Percentiles rank a stretch among this genome's conserved stretches.
Evolutionary conservation across 2,797 vertebrate genomes (phyloP).

Genomic region (Fistularia tabacaria): DNA sequence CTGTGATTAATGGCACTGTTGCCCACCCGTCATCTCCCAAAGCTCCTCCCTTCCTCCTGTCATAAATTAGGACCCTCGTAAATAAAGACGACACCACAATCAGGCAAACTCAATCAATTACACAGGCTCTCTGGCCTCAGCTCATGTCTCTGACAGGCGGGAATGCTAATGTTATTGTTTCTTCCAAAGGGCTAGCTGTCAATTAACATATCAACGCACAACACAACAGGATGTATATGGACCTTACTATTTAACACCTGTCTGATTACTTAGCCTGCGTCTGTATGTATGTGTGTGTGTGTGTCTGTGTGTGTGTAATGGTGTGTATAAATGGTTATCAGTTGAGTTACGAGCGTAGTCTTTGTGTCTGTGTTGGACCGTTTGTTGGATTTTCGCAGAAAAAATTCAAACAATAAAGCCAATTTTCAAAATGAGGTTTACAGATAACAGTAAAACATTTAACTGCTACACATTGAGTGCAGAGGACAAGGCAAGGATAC

Average conservation of each 20-base stretch:
- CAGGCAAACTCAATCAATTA: conserved; percentile 95
- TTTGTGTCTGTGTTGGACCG: background rate
- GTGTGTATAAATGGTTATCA: conserved; percentile 12
- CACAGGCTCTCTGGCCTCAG: conserved; percentile 80
- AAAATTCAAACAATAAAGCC: too few relatives aligned
- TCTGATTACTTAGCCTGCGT: conserved; percentile 53
- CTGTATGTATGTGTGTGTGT: conserved; percentile 24
- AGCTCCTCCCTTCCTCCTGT: conserved; percentile 84
- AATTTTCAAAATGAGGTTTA: too few relatives aligned
- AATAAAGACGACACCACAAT: conserved; percentile 96
- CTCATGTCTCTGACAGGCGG: conserved; percentile 76
- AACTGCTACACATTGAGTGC: too few relatives aligned
- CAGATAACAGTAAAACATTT: too few relatives aligned
- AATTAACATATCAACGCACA: conserved; percentile 63
- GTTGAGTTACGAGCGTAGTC: conserved; percentile 5
- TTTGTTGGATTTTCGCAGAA: too few relatives aligned
- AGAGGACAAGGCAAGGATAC: too few relatives aligned
- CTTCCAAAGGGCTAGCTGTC: conserved; percentile 81
- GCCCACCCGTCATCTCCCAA: conserved; percentile 86
- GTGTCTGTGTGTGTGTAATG: conserved; percentile 12
- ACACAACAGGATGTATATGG: conserved; percentile 67
- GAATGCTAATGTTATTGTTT: conserved; percentile 83
- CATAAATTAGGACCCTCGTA: conserved; percentile 98
- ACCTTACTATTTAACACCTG: conserved; percentile 72
- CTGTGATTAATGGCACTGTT: conserved; percentile 92